phyloP scores from a whole-genome alignment of 2,888 invertebrate species.

The Callosobruchus maculatus region DNA sequence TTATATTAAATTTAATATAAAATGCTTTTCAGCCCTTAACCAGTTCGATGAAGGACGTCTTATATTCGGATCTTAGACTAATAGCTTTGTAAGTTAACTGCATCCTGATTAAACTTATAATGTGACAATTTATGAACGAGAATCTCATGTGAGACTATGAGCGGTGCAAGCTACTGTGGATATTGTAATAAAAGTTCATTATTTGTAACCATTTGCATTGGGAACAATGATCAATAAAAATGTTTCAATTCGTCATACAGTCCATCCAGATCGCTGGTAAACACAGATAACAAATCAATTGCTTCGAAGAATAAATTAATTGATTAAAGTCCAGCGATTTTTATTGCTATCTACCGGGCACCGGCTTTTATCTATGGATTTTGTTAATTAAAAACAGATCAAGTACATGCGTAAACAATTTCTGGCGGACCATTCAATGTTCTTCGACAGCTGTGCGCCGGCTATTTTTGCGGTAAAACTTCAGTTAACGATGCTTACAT shows the following conservation, averaged over 20 bases:
- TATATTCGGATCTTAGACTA: no score
- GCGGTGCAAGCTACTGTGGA: no score
- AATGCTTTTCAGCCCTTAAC: no score
- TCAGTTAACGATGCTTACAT: neutral
- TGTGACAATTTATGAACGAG: no score
- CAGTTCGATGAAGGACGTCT: no score
- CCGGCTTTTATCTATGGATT: neutral
- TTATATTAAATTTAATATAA: no score
- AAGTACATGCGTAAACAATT: neutral
- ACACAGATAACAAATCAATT: neutral
- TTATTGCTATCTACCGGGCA: neutral
- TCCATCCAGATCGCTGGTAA: neutral
- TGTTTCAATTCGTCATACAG: neutral
- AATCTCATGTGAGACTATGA: no score
- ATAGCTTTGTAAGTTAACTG: no score
- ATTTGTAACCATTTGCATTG: no score
- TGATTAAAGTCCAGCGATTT: neutral
- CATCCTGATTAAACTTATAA: no score
- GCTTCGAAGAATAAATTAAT: neutral
- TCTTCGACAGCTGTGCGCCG: neutral
- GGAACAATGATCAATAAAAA: no score
- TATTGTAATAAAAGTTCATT: no score
- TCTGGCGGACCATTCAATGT: neutral
- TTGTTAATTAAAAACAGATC: neutral
- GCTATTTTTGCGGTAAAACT: neutral